Evolutionary conservation across 2,888 invertebrate genomes (phyloP).

Genomic region (Patella pellucida): DNA sequence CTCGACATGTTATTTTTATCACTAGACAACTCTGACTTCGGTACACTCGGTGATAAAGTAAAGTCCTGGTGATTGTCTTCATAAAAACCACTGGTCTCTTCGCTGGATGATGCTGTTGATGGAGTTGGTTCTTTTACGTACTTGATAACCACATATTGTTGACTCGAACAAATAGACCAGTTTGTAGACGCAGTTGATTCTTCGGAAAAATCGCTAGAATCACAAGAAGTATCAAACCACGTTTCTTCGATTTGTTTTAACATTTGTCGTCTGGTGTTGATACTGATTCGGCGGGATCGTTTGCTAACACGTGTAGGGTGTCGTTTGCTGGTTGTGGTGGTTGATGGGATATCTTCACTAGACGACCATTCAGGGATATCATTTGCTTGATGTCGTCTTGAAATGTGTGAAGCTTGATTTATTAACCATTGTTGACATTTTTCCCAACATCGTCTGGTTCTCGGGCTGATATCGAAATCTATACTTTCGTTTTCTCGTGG

Average conservation of each 20-base stretch:
- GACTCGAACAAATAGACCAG: no score
- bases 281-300: neutral
- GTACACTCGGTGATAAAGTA: no score
- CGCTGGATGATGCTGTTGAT: neutral
- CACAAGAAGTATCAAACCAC: neutral
- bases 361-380: neutral
- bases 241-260: neutral
- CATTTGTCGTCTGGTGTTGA: neutral
- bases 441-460: neutral
- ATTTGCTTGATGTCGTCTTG: neutral
- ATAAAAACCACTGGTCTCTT: slow-evolving; percentile 1
- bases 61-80: neutral
- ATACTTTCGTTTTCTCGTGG: neutral
- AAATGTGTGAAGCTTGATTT: neutral
- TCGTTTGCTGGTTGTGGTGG: neutral
- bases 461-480: neutral
- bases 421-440: neutral
- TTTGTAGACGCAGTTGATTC: no score
- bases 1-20: no score
- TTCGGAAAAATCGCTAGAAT: neutral
- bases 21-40: no score
- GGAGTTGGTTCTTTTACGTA: no score
- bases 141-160: no score
- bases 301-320: neutral
- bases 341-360: neutral